Evolutionary conservation across 2,797 vertebrate species (phyloP).

Genomic region (Pachyuromys duprasi): DNA sequence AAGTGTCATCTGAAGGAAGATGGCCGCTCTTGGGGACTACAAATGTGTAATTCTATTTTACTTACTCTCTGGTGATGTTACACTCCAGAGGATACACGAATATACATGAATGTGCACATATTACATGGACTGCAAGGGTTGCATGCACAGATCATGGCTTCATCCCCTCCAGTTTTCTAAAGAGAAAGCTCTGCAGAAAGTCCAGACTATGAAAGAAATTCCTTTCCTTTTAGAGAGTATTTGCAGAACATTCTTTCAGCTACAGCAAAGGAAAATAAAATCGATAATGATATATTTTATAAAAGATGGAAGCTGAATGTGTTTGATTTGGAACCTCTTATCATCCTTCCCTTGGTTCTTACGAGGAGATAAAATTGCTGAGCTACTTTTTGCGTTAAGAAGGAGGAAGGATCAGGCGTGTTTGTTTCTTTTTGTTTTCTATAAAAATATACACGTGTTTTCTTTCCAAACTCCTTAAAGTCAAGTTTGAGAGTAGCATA

Average conservation of each 20-base stretch:
- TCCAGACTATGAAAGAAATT: constrained; percentile 68
- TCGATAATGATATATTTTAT: constrained; percentile 68
- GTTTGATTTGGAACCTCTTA: constrained; percentile 66
- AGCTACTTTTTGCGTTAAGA: constrained; percentile 51
- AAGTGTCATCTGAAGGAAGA: not conserved
- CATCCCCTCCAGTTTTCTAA: constrained; percentile 4
- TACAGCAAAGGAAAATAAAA: constrained; percentile 68
- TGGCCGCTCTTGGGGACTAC: not conserved
- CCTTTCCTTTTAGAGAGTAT: constrained; percentile 64
- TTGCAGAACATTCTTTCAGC: constrained; percentile 67
- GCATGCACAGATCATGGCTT: not conserved
- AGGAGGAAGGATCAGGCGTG: constrained; percentile 28
- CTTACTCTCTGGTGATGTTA: not conserved
- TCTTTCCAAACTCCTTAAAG: not conserved
- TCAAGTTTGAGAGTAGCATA: constrained; percentile 31
- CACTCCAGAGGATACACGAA: not conserved
- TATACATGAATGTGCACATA: not conserved
- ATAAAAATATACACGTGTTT: constrained; percentile 27
- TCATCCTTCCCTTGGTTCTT: constrained; percentile 48
- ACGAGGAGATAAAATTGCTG: constrained; percentile 49
- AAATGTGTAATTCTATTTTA: not conserved
- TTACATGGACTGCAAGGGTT: not conserved
- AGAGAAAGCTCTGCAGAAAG: constrained; percentile 13
- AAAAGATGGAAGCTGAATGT: constrained; percentile 64
- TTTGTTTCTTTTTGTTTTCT: constrained; percentile 59